Base-by-base conservation (phyloP, 2,797 vertebrate genomes). In the Manis javanica region DNA sequence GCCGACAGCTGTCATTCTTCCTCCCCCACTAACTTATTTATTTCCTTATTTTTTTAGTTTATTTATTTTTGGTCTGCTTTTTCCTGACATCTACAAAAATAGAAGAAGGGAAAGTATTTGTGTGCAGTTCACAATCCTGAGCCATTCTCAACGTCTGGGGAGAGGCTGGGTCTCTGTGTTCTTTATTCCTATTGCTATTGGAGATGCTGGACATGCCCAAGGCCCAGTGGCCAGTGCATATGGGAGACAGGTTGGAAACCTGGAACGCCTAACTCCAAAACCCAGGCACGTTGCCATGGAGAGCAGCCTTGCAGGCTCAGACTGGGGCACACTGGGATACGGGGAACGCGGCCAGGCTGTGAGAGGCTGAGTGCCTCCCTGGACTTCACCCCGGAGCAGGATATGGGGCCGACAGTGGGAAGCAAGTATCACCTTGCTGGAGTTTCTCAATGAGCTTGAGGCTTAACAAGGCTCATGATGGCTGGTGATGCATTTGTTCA, bases 271-370 rank as follows among this genome's bases (percentile, higher is more conserved):
- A 0, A 7, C 53, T 34, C 53, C 49, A 64, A 34, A 7, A n/a
- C 63, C 8, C 2, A 0, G 2, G 5, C 14, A 0, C 12, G 13
- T 11, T 10, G 29, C n/a, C 31, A 49, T n/a, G 1, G 2, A 12
- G 37, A 66, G 13, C n/a, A 46, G 46, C 7, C 39, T 26, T 9
- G 12, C 64, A 39, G 39, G 7, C 21, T 16, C 37, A 3, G 13
- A 16, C 1, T 3, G 10, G n/a, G 57, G 53, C 29, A 10, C 53
- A 14, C 12, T 24, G 9, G 24, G 14, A 24, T 12, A 10, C 0
- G 0, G 2, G 31, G 31, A 37, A 11, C 15, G 16, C 0, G 13
- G 26, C 11, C 10, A 42, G 1, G 2, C 26, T 5, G 3, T 7
- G 12, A 29, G 46, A 82, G 61, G 21, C 49, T 29, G 19, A 10